Evolutionary conservation across 2,797 vertebrate species (phyloP).

Genomic region (Neomorphus geoffroyi): DNA sequence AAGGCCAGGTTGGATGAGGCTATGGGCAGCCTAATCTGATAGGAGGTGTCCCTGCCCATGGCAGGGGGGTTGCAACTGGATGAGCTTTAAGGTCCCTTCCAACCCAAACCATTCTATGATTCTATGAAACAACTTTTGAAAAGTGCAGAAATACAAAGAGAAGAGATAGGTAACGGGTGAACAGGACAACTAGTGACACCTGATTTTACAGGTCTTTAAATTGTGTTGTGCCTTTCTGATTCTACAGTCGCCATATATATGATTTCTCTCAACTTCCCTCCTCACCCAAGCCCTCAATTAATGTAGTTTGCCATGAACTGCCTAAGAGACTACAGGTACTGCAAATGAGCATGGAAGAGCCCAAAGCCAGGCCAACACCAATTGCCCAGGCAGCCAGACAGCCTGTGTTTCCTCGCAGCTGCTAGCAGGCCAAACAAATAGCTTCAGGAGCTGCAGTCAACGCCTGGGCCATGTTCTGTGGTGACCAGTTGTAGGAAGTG

Average conservation of each 20-base stretch:
- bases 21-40: too few species aligned
- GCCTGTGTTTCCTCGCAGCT: not conserved
- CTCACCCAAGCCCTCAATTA: not conserved
- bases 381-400: not conserved
- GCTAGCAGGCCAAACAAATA: not conserved
- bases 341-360: fast-evolving
- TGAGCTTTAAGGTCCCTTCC: too few species aligned
- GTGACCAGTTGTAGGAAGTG: not conserved
- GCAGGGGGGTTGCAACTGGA: too few species aligned
- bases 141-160: not conserved
- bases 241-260: not conserved
- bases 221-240: not conserved
- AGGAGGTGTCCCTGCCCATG: too few species aligned
- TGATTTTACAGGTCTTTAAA: not conserved
- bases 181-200: not conserved
- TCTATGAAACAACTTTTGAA: not conserved
- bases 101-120: too few species aligned
- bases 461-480: not conserved
- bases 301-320: not conserved
- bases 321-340: not conserved
- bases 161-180: not conserved
- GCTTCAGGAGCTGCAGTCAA: not conserved
- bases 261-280: not conserved
- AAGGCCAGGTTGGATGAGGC: too few species aligned
- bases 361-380: fast-evolving